These are phyloP conservation scores for Eubasilissa regina DNA, from an alignment of 1,140 invertebrate genomes.

Conservation along the genomic window DNA sequence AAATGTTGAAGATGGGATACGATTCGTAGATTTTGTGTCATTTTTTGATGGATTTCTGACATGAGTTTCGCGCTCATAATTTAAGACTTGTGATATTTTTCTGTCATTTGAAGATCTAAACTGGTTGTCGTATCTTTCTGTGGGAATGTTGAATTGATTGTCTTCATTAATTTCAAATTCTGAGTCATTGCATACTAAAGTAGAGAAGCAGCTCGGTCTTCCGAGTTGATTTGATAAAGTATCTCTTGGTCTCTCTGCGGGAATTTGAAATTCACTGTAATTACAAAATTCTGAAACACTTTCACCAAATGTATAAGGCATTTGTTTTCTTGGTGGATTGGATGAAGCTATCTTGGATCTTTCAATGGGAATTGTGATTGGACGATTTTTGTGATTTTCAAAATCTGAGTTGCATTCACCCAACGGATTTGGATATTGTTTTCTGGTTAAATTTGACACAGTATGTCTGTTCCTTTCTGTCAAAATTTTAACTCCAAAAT, in stretches of 20 bases:
- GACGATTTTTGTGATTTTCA: background rate
- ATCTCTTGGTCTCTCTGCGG: no score
- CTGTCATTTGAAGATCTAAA: background rate
- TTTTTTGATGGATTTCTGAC: background rate
- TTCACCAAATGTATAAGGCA: background rate
- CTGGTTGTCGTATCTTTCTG: background rate
- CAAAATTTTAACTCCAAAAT: no score
- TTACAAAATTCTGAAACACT: conserved; percentile 1
- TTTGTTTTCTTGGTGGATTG: background rate
- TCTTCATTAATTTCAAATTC: no score
- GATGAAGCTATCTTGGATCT: background rate
- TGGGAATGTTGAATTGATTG: background rate
- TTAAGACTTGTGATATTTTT: background rate
- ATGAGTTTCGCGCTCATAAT: background rate
- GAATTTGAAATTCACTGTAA: no score
- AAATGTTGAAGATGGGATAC: background rate
- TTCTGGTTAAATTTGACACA: no score
- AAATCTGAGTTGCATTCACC: background rate
- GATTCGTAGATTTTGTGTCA: no score
- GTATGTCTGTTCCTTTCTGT: no score
- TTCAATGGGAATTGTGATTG: background rate
- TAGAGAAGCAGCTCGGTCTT: no score
- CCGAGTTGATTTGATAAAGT: no score
- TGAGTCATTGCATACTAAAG: no score
- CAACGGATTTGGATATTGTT: no score